These are phyloP conservation scores for Andrena cerasifolii DNA, from an alignment of 1,140 invertebrate species.

Conservation along the genomic window DNA sequence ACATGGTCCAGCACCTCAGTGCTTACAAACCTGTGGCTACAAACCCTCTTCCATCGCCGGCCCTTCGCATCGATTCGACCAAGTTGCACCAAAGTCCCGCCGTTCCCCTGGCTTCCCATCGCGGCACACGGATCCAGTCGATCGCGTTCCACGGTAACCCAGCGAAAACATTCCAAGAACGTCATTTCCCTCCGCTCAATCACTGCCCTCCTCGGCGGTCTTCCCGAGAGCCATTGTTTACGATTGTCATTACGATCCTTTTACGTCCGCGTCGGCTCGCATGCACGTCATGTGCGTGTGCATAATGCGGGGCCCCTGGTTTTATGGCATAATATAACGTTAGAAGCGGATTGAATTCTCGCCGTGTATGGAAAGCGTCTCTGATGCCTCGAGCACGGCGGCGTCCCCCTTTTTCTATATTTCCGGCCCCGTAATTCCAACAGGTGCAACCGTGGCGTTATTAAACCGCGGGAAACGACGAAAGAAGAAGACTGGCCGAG, in stretches of 20 bases:
- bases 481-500: not conserved
- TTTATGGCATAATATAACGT: conserved; percentile 63
- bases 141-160: not conserved
- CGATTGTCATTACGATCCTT: conserved; percentile 30
- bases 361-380: conserved; percentile 58
- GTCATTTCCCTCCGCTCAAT: conserved; percentile 24
- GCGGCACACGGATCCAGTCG: not conserved
- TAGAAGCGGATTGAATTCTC: conserved; percentile 57
- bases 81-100: too few relatives aligned
- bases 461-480: conserved; percentile 18
- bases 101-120: not conserved
- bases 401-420: conserved; percentile 37
- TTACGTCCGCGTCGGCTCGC: conserved; percentile 29
- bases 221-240: conserved; percentile 49
- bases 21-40: too few relatives aligned
- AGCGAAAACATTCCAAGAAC: conserved; percentile 2
- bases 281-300: conserved; percentile 42
- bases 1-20: too few relatives aligned
- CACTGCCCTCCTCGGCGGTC: not conserved
- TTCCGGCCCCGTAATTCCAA: conserved; percentile 46
- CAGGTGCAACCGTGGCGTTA: conserved; percentile 48
- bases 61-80: not conserved
- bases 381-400: conserved; percentile 10
- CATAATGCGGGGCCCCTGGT: conserved; percentile 29
- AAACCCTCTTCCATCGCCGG: too few relatives aligned